phyloP scores from a whole-genome alignment of 1,140 invertebrate species.

The Drosophila virilis region DNA sequence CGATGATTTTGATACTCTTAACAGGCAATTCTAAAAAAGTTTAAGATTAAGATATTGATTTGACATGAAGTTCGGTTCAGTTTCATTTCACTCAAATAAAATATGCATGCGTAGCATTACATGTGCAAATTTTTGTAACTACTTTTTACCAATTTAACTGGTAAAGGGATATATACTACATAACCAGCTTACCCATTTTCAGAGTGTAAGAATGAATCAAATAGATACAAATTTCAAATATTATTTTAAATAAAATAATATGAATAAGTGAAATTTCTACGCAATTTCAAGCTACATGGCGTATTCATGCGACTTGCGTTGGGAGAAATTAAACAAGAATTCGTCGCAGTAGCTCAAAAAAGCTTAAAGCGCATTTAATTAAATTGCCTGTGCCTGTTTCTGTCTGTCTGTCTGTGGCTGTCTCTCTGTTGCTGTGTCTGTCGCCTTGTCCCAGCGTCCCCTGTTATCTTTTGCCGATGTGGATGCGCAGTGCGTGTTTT shows the following conservation, averaged over 20 bases:
- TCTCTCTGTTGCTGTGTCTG: neutral
- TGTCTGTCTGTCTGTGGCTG: neutral
- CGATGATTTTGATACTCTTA: slow-evolving; percentile 21
- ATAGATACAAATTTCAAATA: no score
- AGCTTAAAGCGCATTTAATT: slow-evolving; percentile 77
- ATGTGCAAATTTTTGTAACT: no score
- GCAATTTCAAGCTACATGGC: neutral
- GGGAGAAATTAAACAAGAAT: slow-evolving; percentile 41
- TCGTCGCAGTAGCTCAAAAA: slow-evolving; percentile 42
- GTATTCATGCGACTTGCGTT: neutral
- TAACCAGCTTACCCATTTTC: no score
- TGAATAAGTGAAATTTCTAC: neutral
- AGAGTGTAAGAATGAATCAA: no score
- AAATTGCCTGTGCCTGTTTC: slow-evolving; percentile 49
- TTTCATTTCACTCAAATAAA: no score
- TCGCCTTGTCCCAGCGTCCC: slow-evolving; percentile 22
- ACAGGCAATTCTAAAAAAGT: neutral
- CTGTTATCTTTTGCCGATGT: slow-evolving; percentile 19
- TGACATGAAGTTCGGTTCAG: no score
- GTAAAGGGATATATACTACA: no score
- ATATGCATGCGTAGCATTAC: no score
- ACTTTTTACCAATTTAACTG: no score
- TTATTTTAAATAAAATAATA: no score
- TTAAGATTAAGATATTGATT: neutral
- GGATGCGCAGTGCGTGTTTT: slow-evolving; percentile 10